phyloP scores from a whole-genome alignment of 2,888 invertebrate genomes.

The Leptarthrus brevirostris region DNA sequence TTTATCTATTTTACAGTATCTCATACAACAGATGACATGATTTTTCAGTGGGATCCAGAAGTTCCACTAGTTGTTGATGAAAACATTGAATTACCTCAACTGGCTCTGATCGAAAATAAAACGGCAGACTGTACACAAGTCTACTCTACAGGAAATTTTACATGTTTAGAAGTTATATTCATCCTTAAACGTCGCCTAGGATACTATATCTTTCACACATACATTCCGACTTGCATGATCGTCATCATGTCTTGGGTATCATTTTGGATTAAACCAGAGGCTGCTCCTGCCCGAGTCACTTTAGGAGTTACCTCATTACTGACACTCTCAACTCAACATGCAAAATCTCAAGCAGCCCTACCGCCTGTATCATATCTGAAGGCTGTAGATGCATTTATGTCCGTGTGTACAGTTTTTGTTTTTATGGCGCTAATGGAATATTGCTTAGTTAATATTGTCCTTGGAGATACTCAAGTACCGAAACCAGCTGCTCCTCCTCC shows the following conservation, averaged over 20 bases:
- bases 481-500: constrained; percentile 64
- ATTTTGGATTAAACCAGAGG: constrained; percentile 96
- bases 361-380: constrained; percentile 95
- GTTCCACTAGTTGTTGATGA: constrained; percentile 89
- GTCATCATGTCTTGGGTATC: constrained; percentile 98
- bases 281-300: constrained; percentile 92
- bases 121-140: constrained; percentile 90
- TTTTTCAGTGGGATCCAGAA: constrained; percentile 90
- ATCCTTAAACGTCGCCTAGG: constrained; percentile 88
- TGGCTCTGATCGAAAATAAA: constrained; percentile 87
- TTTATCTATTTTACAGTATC: no score
- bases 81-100: constrained; percentile 88
- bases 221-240: constrained; percentile 92
- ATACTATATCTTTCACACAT: constrained; percentile 93
- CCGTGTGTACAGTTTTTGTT: constrained; percentile 90
- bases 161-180: constrained; percentile 91
- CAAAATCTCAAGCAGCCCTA: constrained; percentile 91
- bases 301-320: constrained; percentile 90
- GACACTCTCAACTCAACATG: constrained; percentile 91
- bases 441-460: constrained; percentile 81
- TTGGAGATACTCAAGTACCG: constrained; percentile 66
- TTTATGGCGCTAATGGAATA: constrained; percentile 96
- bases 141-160: constrained; percentile 79
- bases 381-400: constrained; percentile 93
- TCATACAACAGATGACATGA: constrained; percentile 88